Evolutionary conservation across 1,140 invertebrate genomes (phyloP), one percentile per base, ranked within the genome.

Genomic region (Phortica variegata): DNA sequence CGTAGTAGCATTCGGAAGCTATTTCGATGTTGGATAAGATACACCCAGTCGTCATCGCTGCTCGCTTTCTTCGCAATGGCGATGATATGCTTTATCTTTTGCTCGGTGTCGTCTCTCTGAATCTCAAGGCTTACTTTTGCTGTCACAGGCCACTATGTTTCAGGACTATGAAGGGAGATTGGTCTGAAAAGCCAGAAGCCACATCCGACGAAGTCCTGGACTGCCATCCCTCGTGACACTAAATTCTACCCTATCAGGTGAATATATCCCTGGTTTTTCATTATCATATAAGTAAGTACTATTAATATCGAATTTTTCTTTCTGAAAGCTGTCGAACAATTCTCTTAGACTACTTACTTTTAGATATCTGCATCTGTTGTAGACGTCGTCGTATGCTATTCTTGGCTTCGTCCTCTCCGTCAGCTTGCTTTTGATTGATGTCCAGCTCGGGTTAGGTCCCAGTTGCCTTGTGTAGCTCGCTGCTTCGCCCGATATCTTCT

Each of bases 271-370:
- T 29, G 23, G 20, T 13, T 26, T 29, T 10, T 42, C 13, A 10
- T 23, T 15, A 26, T 42, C 40, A 17, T 13, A 39, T 18, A 18
- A 20, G 19, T 39, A 39, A 18, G 19, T 19, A 9, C 9, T 5
- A 39, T 39, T 26, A 23, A 42, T 23, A 26, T 6, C 10, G 19
- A 33, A 17, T 32, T 44, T 42, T 15, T 3, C 16, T 15, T 17
- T 20, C 29, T 34, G 17, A 32, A 44, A 44, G 16, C n/a, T 18
- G n/a, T 33, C n/a, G 21, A 44, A 44, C 3, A 44, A 18, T 44
- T 33, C 17, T 44, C 32, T 34, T 34, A 44, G 19, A 20, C 34
- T 44, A 20, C n/a, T 44, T 44, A 44, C 42, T 34, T 44, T 19
- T 15, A 44, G 5, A 12, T 19, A 19, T 3, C 42, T 21, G 18